Evolutionary conservation across 1,140 invertebrate species (phyloP), one percentile per base, ranked within the genome.

Genomic region (Phortica variegata): DNA sequence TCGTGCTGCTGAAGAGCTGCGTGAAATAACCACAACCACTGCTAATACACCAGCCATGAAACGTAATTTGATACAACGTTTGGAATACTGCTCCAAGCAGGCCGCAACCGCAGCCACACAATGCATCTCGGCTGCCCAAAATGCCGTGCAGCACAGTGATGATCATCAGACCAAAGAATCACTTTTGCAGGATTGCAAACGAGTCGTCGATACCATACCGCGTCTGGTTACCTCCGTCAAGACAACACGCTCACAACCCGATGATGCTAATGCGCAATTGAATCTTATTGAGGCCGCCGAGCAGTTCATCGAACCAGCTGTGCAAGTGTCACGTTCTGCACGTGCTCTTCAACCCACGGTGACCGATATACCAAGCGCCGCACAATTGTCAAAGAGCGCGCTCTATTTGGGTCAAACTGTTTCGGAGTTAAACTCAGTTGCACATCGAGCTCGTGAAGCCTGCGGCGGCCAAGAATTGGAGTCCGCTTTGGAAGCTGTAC

Each of bases 61-160:
- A 52, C 83, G 86, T 6, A 89, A 90, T 72, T 78, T 93, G 1
- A 86, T 95, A 12, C 83, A 83, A 43, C 80, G 86, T 34, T 71
- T 93, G 23, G 89, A 82, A 75, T 80, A 80, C 49, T 90, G 90
- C 52, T 93, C 93, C 0, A 90, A 91, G 63, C 87, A 93, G 58
- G 91, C 93, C 0, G 89, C 91, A 0, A 85, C 90, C 0, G 87
- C 89, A 32, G 91, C 92, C 1, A 96, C 92, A 0, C 95, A 97
- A 68, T 89, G 93, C 48, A 89, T 97, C 36, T 85, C 89, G 17
- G 87, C 90, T 0, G 85, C 89, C 0, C 93, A 96, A 52, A 90
- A 86, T 46, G 86, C 84, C 0, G 80, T 79, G 1, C 80, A 81
- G 13, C 83, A 91, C 76, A 77, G 75, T 21, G 69, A 75, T 45